Base-by-base conservation (phyloP, 2,797 vertebrate genomes). In the Myotis daubentonii region DNA sequence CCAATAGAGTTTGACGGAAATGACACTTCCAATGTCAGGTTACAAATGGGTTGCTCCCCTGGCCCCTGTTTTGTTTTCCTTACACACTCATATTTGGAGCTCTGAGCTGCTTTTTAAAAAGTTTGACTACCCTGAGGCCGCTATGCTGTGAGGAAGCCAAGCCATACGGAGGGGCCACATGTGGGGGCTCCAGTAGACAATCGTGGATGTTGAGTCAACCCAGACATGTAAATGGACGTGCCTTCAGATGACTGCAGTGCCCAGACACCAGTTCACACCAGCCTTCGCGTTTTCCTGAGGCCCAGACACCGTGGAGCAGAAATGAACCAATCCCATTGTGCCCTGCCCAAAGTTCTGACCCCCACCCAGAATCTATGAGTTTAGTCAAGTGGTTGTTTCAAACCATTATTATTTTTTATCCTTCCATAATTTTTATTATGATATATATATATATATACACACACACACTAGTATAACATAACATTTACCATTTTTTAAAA, bases 401-500 rank as follows among this genome's bases (percentile, higher is more conserved):
- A 83, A 83, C 13, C 23, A 72, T 68, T 62, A 57, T n/a, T 0
- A 23, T 25, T 55, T 89, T 81, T 25, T 19, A 66, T 84, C 23
- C 57, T 81, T 65, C 25, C 36, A 15, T 89, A n/a, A 6, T 33
- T 84, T 83, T 92, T 75, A 41, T 33, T 80, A 74, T 28, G 3
- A 30, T 11, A 84, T 44, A 44, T 36, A 36, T 36, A 36, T 36
- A 36, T 36, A 36, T 36, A 36, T 36, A 47, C 47, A 47, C 47
- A 47, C 12, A 47, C 12, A 44, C 44, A 44, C 44, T 12, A 12
- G 44, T 47, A 23, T 22, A 87, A 38, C n/a, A 28, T 51, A 66
- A 74, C 79, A n/a, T 71, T 75, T 62, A 53, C 60, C 23, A 75
- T 66, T 79, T 91, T 47, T n/a, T n/a, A n/a, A n/a, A n/a, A n/a